Evolutionary conservation across 2,797 vertebrate species (phyloP).

Genomic region (Diceros bicornis): DNA sequence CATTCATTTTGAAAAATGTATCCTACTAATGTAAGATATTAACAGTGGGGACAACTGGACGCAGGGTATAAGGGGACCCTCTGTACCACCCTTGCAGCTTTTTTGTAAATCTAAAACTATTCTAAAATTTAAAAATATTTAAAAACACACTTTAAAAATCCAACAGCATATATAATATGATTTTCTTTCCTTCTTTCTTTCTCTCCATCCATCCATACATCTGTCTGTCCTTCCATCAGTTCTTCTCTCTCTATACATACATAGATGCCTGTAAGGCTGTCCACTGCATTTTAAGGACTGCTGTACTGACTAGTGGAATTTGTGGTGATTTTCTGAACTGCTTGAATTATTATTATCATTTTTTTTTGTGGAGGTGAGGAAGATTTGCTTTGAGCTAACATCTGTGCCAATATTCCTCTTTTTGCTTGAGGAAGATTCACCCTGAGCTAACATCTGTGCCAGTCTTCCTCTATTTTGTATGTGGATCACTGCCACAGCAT

Average conservation of each 20-base stretch:
- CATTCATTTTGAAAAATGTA: neutral
- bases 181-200: neutral
- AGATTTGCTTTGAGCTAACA: too few relatives aligned
- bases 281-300: neutral
- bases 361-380: too few relatives aligned
- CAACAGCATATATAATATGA: neutral
- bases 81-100: neutral
- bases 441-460: too few relatives aligned
- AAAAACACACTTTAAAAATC: neutral
- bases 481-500: too few relatives aligned
- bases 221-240: neutral
- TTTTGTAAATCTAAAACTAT: constrained; percentile 1
- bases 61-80: neutral
- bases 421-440: too few relatives aligned
- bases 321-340: neutral
- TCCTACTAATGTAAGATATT: neutral
- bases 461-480: too few relatives aligned
- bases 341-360: neutral
- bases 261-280: neutral
- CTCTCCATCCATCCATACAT: neutral
- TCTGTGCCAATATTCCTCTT: too few relatives aligned
- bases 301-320: neutral
- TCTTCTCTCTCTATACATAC: neutral
- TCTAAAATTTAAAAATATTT: constrained; percentile 39
- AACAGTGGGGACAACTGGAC: neutral